A percentile compares a stretch with the other conserved stretches of the same genome.
Evolutionary conservation across 2,113 vertebrate genomes (phyloP).

Genomic region (Ariopsis seemanni): DNA sequence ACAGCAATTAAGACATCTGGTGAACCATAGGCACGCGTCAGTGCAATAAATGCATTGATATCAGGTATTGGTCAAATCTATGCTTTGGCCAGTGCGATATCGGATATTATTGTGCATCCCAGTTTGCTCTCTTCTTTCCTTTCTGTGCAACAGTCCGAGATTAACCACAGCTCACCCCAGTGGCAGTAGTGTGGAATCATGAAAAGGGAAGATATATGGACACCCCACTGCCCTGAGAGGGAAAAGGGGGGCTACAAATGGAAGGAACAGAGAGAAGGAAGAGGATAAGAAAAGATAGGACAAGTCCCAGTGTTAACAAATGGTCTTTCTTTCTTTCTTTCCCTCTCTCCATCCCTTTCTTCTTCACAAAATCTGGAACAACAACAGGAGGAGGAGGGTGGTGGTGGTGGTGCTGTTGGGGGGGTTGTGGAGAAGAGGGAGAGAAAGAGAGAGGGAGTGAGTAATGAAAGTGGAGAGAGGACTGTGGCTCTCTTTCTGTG

Average conservation of each 20-base stretch:
- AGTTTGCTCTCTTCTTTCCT: conserved; percentile 17
- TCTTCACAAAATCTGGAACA: conserved; percentile 55
- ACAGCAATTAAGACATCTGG: neutral
- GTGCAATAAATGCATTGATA: neutral
- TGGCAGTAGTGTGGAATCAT: conserved; percentile 41
- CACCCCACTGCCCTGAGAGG: conserved; percentile 1
- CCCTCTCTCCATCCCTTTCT: conserved; percentile 52
- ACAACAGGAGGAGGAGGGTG: conserved; percentile 61
- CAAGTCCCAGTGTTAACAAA: conserved; percentile 61
- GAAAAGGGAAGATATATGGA: conserved; percentile 38
- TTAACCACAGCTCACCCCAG: conserved; percentile 54
- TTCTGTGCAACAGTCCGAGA: neutral
- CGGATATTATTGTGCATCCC: neutral
- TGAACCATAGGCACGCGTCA: neutral
- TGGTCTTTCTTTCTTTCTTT: conserved; percentile 55
- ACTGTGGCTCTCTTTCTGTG: conserved; percentile 66
- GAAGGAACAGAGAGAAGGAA: conserved; percentile 40
- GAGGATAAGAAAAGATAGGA: conserved; percentile 45
- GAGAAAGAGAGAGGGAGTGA: conserved; percentile 52
- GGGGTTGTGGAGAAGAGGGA: conserved; percentile 37
- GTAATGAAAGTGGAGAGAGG: conserved; percentile 75
- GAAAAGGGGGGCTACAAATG: conserved; percentile 10
- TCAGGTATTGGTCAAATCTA: neutral
- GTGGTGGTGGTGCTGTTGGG: conserved; percentile 24
- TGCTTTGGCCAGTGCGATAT: neutral